These are phyloP conservation scores for Sitodiplosis mosellana DNA, from an alignment of 1,140 invertebrate genomes.

Conservation along the genomic window DNA sequence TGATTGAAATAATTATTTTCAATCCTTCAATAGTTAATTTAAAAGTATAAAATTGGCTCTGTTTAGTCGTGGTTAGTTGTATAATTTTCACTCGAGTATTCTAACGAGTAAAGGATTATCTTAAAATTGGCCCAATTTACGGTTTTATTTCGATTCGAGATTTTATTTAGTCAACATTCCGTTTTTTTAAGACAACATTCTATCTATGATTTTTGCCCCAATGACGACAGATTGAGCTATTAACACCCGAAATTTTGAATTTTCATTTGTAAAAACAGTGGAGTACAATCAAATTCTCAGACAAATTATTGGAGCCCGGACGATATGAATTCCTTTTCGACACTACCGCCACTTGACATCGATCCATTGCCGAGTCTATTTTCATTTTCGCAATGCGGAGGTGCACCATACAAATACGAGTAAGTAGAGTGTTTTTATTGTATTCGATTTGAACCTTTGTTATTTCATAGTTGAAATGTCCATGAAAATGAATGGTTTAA, in stretches of 20 bases:
- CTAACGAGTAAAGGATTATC: no score
- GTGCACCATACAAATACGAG: constrained; percentile 46
- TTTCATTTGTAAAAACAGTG: constrained; percentile 8
- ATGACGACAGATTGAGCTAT: no score
- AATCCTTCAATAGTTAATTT: no score
- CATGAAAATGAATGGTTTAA: neutral
- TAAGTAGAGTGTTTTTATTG: neutral
- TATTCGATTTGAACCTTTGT: neutral
- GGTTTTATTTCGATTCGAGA: no score
- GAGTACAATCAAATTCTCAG: constrained; percentile 7
- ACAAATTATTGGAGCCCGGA: constrained; percentile 42
- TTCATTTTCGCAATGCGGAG: constrained; percentile 46
- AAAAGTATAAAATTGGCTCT: no score
- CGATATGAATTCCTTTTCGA: constrained; percentile 62
- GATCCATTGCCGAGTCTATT: constrained; percentile 55
- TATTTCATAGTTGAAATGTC: neutral
- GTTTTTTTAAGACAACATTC: constrained; percentile 9
- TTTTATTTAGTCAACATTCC: no score
- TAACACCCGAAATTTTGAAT: no score
- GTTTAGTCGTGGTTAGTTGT: no score
- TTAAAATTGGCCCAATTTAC: no score
- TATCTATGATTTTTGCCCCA: no score
- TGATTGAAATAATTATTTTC: no score
- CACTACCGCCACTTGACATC: constrained; percentile 51
- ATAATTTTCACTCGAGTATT: no score